These are phyloP conservation scores for Lathamus discolor DNA, from an alignment of 2,113 vertebrate genomes.

Conservation along the genomic window DNA sequence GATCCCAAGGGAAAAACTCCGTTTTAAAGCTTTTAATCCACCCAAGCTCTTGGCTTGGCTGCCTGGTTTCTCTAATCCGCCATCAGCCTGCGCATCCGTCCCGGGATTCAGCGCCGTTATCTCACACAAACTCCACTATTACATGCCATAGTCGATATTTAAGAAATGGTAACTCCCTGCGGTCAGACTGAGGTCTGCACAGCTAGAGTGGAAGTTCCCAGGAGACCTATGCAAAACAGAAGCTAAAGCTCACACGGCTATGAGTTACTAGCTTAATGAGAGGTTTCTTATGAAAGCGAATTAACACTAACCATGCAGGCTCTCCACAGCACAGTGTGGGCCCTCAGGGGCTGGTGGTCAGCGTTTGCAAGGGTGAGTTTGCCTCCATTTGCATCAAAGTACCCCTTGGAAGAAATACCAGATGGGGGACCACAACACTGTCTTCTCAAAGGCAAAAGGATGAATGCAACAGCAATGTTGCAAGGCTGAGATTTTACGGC, in stretches of 20 bases:
- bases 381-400: background rate
- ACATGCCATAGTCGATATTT: background rate
- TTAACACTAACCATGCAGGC: background rate
- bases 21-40: background rate
- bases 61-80: background rate
- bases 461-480: background rate
- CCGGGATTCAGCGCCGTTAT: background rate
- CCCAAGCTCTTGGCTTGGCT: background rate
- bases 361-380: background rate
- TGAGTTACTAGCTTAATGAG: background rate
- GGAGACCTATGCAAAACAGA: background rate
- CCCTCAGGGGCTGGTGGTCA: fast-evolving
- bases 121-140: background rate
- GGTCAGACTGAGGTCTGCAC: background rate
- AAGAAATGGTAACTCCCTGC: background rate
- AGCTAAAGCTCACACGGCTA: background rate
- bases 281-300: background rate
- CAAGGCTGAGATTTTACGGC: background rate
- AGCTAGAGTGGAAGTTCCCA: background rate
- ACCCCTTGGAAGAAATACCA: background rate
- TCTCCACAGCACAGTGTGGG: background rate
- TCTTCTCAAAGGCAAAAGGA: background rate
- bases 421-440: too few relatives aligned
- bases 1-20: background rate
- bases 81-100: background rate